phyloP scores from a whole-genome alignment of 64 coral and sea anemone genomes.

The Pocillopora verrucosa region DNA sequence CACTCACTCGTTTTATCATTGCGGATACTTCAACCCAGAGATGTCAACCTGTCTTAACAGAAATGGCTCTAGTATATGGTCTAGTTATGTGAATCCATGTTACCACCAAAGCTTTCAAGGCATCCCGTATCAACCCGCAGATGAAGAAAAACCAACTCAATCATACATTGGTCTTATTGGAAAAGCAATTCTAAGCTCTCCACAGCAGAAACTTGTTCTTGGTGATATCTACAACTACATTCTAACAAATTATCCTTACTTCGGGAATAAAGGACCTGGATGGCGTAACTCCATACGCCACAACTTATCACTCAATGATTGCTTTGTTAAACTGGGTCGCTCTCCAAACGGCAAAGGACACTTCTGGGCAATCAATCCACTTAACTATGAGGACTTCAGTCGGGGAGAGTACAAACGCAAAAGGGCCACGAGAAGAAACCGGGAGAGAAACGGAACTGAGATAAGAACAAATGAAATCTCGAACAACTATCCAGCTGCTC shows the following conservation, averaged over 20 bases:
- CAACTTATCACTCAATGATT: slow-evolving; percentile 65
- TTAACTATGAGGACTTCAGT: slow-evolving; percentile 68
- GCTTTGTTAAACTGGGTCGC: slow-evolving; percentile 66
- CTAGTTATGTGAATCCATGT: not conserved
- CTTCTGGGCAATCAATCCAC: slow-evolving; percentile 69
- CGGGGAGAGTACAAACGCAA: slow-evolving; percentile 54
- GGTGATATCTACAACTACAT: slow-evolving; percentile 73
- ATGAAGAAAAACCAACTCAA: slow-evolving; percentile 69
- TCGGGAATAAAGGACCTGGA: slow-evolving; percentile 61
- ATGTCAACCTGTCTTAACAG: not conserved
- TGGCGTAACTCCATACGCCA: slow-evolving; percentile 71
- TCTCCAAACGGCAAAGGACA: slow-evolving; percentile 61
- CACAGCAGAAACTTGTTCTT: slow-evolving; percentile 61
- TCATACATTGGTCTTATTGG: slow-evolving; percentile 76
- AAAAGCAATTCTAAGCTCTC: slow-evolving; percentile 61
- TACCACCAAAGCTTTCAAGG: not conserved
- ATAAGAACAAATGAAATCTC: not conserved
- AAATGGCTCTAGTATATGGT: not conserved
- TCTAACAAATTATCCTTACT: slow-evolving; percentile 60
- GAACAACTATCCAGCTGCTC: not conserved
- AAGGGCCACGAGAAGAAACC: slow-evolving; percentile 26
- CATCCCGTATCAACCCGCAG: slow-evolving; percentile 11
- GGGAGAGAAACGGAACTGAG: not conserved
- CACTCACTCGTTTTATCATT: not conserved
- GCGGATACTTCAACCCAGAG: not conserved